phyloP scores from a whole-genome alignment of 2,888 invertebrate species.

The Chymomyza amoena region DNA sequence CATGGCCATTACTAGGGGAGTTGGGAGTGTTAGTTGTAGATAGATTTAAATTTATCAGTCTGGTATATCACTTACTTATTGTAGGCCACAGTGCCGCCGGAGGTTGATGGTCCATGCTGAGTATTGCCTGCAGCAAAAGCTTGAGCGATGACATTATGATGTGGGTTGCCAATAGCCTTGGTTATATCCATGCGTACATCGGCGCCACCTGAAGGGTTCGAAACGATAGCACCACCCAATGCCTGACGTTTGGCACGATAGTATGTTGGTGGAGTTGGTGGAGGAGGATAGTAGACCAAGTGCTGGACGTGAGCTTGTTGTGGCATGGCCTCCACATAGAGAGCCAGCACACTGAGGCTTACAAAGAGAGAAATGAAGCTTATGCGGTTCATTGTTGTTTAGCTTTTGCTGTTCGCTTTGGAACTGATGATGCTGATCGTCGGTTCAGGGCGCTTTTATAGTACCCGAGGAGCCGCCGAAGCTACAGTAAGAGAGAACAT shows the following conservation, averaged over 20 bases:
- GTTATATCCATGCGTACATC: constrained; percentile 48
- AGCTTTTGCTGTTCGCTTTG: constrained; percentile 1
- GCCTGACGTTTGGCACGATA: constrained; percentile 46
- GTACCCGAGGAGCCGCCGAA: no score
- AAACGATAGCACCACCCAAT: constrained; percentile 45
- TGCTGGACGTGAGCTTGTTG: constrained; percentile 22
- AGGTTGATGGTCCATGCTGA: constrained; percentile 44
- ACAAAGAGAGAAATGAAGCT: constrained; percentile 24
- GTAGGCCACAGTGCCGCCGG: constrained; percentile 26
- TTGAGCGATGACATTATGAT: constrained; percentile 47
- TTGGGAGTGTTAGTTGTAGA: not conserved
- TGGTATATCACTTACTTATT: not conserved
- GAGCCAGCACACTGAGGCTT: constrained; percentile 32
- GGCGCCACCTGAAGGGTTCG: constrained; percentile 50
- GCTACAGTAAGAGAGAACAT: no score
- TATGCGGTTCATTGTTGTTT: constrained; percentile 33
- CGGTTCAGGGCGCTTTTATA: constrained; percentile 28
- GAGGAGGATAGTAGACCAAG: constrained; percentile 39
- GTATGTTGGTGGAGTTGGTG: constrained; percentile 11
- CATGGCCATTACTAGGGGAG: constrained; percentile 8
- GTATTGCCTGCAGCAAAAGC: constrained; percentile 61
- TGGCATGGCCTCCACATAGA: constrained; percentile 37
- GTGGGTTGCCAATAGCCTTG: constrained; percentile 44
- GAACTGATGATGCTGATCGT: not conserved
- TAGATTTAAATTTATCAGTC: not conserved